Percentiles rank a stretch among this genome's conserved stretches.
These are phyloP conservation scores for Xiphophorus hellerii DNA, from an alignment of 2,113 vertebrate species.

Conservation along the genomic window DNA sequence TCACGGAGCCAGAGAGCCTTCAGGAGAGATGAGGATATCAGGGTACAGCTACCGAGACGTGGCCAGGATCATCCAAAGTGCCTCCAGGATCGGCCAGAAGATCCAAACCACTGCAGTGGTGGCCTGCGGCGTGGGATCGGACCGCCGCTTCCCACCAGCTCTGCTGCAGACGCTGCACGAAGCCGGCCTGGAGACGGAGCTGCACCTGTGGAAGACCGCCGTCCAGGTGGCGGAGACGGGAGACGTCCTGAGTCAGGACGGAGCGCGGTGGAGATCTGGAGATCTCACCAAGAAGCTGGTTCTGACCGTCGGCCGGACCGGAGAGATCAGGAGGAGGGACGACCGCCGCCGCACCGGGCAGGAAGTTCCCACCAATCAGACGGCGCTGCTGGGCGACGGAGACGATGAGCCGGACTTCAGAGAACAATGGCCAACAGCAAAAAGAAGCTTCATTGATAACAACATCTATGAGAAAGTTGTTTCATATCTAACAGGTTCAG, in stretches of 20 bases:
- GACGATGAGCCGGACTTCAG: neutral
- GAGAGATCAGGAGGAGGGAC: neutral
- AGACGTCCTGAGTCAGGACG: slow-evolving; percentile 3
- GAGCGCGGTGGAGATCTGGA: slow-evolving; percentile 2
- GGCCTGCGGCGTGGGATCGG: slow-evolving; percentile 1
- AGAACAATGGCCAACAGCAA: too few species aligned
- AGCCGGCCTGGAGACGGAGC: slow-evolving; percentile 1
- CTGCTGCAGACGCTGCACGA: slow-evolving; percentile 2
- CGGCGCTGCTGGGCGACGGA: neutral
- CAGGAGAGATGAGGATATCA: slow-evolving; percentile 4
- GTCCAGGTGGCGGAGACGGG: slow-evolving; percentile 6
- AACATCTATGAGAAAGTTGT: too few species aligned
- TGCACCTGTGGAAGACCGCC: neutral
- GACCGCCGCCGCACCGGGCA: too few species aligned
- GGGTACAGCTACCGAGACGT: slow-evolving; percentile 1
- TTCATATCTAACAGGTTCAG: too few species aligned
- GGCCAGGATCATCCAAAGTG: neutral
- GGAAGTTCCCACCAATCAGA: neutral
- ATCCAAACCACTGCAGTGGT: slow-evolving; percentile 1
- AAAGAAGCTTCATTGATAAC: too few species aligned
- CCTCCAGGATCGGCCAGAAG: neutral
- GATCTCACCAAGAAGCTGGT: slow-evolving; percentile 6
- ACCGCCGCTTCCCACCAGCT: neutral
- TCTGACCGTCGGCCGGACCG: neutral
- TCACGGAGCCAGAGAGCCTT: neutral